Evolutionary conservation across 2,888 invertebrate species (phyloP), one percentile per base, ranked within the genome.

Genomic region (Girardia tigrina): DNA sequence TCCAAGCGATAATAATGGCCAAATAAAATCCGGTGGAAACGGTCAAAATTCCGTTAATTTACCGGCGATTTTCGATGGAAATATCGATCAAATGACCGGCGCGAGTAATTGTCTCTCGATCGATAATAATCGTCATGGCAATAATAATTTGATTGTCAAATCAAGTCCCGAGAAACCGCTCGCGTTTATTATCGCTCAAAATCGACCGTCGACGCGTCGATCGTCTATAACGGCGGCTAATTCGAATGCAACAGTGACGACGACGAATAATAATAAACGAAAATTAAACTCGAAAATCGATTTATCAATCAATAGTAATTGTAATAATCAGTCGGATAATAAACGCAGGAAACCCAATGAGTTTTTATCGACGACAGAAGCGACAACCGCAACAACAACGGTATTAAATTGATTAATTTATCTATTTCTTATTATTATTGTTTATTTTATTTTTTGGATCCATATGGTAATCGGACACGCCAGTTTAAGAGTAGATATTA

Each of bases 151-250:
- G 20, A 70, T 72, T 0, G 20, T 75, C 20, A 75, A 75, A 28
- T 74, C 75, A 14, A 72, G 20, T 1, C 75, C 75, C 0, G 75
- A 72, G 20, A 71, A 72, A 26, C 75, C 75, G 73, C 73, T 75
- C 1, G 69, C 75, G 16, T 70, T 75, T 70, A 75, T 72, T 27
- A 75, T 75, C 73, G 72, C 75, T 4, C 71, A 71, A 70, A 75
- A 75, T 26, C 75, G 75, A 0, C 56, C 71, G n/a, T 56, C 56
- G 23, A 56, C 56, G n/a, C 56, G 56, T 16, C 56, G 56, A 4
- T 6, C 56, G 23, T 12, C 56, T n/a, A n/a, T n/a, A n/a, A n/a
- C n/a, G n/a, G n/a, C n/a, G n/a, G n/a, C n/a, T n/a, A n/a, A n/a
- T n/a, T n/a, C n/a, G n/a, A n/a, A n/a, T n/a, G n/a, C n/a, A n/a